Base-by-base conservation (phyloP, 2,888 invertebrate genomes). In the Scaptomyza parva region DNA sequence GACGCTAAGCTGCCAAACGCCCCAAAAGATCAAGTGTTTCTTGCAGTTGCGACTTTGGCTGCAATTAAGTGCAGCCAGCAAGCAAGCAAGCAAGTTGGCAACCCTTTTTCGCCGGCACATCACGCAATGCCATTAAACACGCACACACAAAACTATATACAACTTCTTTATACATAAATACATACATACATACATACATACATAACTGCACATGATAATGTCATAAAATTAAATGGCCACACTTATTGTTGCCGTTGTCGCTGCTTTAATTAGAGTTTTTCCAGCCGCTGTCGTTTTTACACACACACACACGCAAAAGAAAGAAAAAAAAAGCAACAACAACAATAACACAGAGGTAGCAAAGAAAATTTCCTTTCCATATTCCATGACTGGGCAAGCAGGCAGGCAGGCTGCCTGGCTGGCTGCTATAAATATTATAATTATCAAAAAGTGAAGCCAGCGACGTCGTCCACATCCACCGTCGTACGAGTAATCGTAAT, bases 141-240 rank as follows among this genome's bases (percentile, higher is more conserved):
- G 58, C 48, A 37, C 66, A 61, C 65, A 50, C 20, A 51, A 22
- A 51, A 22, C 26, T 33, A n/a, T 35, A n/a, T 33, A n/a, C n/a
- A 33, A 33, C 18, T 44, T 44, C 11, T 17, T 44, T 17, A 26
- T 43, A 44, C n/a, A 45, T 24, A 22, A 8, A 43, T 3, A 12
- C 12, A 48, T 28, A 43, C 14, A 30, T 24, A 47, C 17, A 4
- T 8, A 33, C 17, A n/a, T 20, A 47, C 28, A 40, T 67, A 72
- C 71, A 81, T 78, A 85, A 65, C 85, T 79, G 82, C 77, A 79
- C 84, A 82, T 85, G 83, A 85, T 85, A 87, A 86, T 87, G 85
- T 85, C 85, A 85, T 85, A 85, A 85, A 85, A 87, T 79, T 82
- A 85, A 85, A 87, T 87, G 85, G 86, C 85, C 78, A 86, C 86